phyloP scores from a whole-genome alignment of 2,888 invertebrate species.

The Drosophila limbata region DNA sequence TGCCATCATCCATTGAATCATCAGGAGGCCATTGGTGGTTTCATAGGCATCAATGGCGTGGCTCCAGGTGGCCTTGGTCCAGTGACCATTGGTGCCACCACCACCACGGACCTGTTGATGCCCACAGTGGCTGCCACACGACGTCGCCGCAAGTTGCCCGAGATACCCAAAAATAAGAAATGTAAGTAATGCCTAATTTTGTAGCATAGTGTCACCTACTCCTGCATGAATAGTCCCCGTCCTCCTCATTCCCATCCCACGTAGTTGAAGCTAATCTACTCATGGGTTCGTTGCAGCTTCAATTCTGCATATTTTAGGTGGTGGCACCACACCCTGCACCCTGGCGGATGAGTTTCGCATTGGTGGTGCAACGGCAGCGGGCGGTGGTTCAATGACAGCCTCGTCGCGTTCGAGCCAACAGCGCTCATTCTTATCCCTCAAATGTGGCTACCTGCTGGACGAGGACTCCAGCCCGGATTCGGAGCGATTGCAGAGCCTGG shows the following conservation, averaged over 20 bases:
- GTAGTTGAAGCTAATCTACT: slow-evolving; percentile 69
- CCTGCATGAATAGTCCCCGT: background rate
- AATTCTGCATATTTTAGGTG: slow-evolving; percentile 86
- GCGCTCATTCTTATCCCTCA: slow-evolving; percentile 88
- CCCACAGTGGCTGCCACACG: slow-evolving; percentile 84
- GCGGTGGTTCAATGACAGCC: slow-evolving; percentile 25
- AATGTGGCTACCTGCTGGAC: slow-evolving; percentile 91
- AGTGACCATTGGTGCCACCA: slow-evolving; percentile 49
- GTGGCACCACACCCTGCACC: slow-evolving; percentile 48
- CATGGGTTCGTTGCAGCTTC: slow-evolving; percentile 87
- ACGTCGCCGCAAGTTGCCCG: slow-evolving; percentile 93
- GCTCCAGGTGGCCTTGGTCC: slow-evolving; percentile 20
- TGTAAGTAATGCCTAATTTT: slow-evolving; percentile 86
- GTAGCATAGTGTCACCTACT: background rate
- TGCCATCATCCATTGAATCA: slow-evolving; percentile 82
- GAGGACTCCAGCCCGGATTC: slow-evolving; percentile 95
- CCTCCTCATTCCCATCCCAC: slow-evolving; percentile 10
- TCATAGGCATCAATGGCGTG: slow-evolving; percentile 81
- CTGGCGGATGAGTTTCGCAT: slow-evolving; percentile 87
- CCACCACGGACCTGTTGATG: slow-evolving; percentile 61
- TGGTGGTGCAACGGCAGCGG: slow-evolving; percentile 59
- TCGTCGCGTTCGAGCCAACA: slow-evolving; percentile 72
- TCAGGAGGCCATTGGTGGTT: slow-evolving; percentile 82
- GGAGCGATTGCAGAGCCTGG: slow-evolving; percentile 90
- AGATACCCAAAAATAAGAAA: slow-evolving; percentile 95